Percentiles rank a stretch among this genome's conserved stretches.
phyloP scores from a whole-genome alignment of 2,888 invertebrate species.

The Dexiosoma caninum region DNA sequence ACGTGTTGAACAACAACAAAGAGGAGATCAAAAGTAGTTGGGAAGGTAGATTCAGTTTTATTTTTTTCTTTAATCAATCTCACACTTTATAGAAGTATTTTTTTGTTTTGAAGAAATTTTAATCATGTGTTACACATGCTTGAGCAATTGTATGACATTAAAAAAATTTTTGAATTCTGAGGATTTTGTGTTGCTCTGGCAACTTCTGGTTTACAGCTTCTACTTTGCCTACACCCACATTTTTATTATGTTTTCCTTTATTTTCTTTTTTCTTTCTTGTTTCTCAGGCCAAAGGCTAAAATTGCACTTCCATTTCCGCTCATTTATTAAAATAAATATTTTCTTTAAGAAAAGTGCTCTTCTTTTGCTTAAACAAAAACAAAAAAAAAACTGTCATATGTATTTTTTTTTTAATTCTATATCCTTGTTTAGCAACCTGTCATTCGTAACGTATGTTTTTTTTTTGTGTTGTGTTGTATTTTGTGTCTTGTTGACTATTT shows the following conservation, averaged over 20 bases:
- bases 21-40: slow-evolving; percentile 18
- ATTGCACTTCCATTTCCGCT: slow-evolving; percentile 53
- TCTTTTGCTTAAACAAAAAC: not conserved
- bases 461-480: too few species aligned
- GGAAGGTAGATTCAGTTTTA: not conserved
- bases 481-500: slow-evolving; percentile 17
- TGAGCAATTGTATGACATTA: not conserved
- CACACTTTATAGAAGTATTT: not conserved
- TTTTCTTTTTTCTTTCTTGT: not conserved
- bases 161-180: not conserved
- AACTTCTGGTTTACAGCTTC: not conserved
- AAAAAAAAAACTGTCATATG: slow-evolving; percentile 16
- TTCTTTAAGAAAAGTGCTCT: slow-evolving; percentile 22
- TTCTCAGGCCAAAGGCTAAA: not conserved
- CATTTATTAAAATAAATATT: slow-evolving; percentile 59
- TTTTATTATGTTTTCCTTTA: not conserved
- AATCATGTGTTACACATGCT: slow-evolving; percentile 19
- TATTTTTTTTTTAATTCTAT: not conserved
- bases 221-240: not conserved
- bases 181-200: not conserved
- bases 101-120: not conserved
- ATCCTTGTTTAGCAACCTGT: slow-evolving; percentile 41
- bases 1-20: slow-evolving; percentile 50
- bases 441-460: not conserved
- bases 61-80: not conserved